Base-by-base conservation (phyloP, 2,888 invertebrate species). In the Creontiades dilutus region DNA sequence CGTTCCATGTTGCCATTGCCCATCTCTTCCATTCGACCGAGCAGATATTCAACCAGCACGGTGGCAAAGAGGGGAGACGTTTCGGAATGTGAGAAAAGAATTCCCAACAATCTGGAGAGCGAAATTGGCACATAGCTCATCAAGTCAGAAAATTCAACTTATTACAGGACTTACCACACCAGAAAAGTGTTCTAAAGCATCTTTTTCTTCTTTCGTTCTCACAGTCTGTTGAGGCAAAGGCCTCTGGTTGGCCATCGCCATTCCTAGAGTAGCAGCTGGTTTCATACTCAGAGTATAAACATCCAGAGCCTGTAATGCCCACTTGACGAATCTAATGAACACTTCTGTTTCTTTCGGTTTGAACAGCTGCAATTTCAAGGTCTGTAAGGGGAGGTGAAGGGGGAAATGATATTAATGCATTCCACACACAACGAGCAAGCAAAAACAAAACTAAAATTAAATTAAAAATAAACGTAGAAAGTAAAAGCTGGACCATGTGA, bases 21-120 rank as follows among this genome's bases (percentile, higher is more conserved):
- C 98, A 99, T 99, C 93, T 99, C 98, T 92, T 98, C 98, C 97
- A 99, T 98, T 92, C 98, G 95, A 90, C 97, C 97, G 16, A 99
- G 94, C 3, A 99, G 94, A 93, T 98, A 99, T 93, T 99, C 98
- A 0, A 99, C 98, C 1, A 99, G 94, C 16, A 99, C 98, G 0
- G 99, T 99, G 0, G 99, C 99, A 93, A 99, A 99, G 90, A 99
- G 97, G 0, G 99, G 98, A 0, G 98, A 99, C 0, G 98, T 98
- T 0, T 97, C 96, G 0, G 97, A 97, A 93, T 98, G 99, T 98
- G 37, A 99, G 94, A 93, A 99, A 97, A 0, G 98, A 97, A 93
- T 99, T 99, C 0, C 98, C 98, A 76, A 99, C 97, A 47, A 98
- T 97, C 95, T 99, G 98, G 52, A 99, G 94, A 0, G 98, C 97